Evolutionary conservation across 92 coral and sea anemone species (phyloP).

Genomic region (Zoanthus sansibaricus): DNA sequence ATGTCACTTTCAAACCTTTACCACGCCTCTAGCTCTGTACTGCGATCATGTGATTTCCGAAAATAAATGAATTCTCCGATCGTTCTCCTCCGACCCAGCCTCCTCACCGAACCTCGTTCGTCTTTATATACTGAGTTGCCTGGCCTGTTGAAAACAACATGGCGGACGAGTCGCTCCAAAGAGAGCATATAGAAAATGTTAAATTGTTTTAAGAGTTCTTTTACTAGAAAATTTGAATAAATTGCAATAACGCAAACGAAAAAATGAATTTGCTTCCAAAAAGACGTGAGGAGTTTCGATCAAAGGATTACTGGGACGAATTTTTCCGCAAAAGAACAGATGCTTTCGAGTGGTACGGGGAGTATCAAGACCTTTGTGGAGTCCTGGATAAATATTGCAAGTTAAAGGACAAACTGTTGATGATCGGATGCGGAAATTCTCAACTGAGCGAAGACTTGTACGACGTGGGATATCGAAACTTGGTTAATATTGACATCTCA

Average conservation of each 20-base stretch:
- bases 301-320: conserved; percentile 76
- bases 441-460: conserved; percentile 81
- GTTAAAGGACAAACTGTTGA: conserved; percentile 64
- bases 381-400: conserved; percentile 87
- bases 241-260: background rate
- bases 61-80: background rate
- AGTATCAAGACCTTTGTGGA: conserved; percentile 68
- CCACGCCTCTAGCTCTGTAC: background rate
- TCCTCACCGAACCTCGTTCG: background rate
- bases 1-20: background rate
- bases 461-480: conserved; percentile 80
- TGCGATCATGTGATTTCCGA: background rate
- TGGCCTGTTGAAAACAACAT: conserved; percentile 25
- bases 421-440: conserved; percentile 70
- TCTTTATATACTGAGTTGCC: background rate
- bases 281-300: conserved; percentile 60
- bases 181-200: background rate
- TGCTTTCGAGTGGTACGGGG: conserved; percentile 75
- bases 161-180: background rate
- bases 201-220: background rate
- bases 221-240: background rate
- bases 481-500: conserved; percentile 82
- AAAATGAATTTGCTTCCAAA: conserved; percentile 70
- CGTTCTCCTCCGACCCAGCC: background rate
- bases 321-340: conserved; percentile 65